Evolutionary conservation across 1,140 invertebrate genomes (phyloP), one percentile per base, ranked within the genome.

Genomic region (Phocides pigmalion): DNA sequence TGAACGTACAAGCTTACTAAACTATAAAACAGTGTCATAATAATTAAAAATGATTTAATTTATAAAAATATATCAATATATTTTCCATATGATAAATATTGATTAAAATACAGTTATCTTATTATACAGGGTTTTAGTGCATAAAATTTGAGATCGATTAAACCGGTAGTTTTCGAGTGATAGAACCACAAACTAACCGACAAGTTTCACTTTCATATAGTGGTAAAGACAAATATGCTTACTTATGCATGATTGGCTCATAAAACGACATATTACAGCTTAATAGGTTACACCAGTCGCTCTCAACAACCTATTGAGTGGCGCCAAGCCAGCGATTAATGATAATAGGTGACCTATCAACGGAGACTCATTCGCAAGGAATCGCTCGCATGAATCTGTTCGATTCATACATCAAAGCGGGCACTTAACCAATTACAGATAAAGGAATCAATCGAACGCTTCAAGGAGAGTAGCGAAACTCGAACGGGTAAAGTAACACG

Each of bases 401-500:
- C 42, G n/a, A 15, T 46, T 46, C 35, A 47, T 47, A 41, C 39
- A 47, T 59, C 42, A 37, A 61, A 61, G 56, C 22, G 42, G 25
- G 25, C 56, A 61, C 56, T 61, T 61, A 61, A 49, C 56, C 56
- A 61, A 61, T 61, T 49, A 61, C 56, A 47, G 56, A 61, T 61
- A 61, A 61, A 32, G 20, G 28, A n/a, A 32, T 37, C 42, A 49
- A 61, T 61, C 25, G 44, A 61, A 35, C 44, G 42, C 56, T 61
- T 20, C 11, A 59, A n/a, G 22, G 39, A 16, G 42, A 58, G 4
- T 12, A 32, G 44, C 14, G 25, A 12, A 39, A 15, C 28, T 15
- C 14, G 22, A 46, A 22, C 16, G 20, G 35, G 12, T 19, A 54
- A 72, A 64, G 61, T 71, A 67, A 67, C 68, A 67, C 58, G 58